Evolutionary conservation across 2,113 vertebrate species (phyloP), one percentile per base, ranked within the genome.

Genomic region (Etia nguti): DNA sequence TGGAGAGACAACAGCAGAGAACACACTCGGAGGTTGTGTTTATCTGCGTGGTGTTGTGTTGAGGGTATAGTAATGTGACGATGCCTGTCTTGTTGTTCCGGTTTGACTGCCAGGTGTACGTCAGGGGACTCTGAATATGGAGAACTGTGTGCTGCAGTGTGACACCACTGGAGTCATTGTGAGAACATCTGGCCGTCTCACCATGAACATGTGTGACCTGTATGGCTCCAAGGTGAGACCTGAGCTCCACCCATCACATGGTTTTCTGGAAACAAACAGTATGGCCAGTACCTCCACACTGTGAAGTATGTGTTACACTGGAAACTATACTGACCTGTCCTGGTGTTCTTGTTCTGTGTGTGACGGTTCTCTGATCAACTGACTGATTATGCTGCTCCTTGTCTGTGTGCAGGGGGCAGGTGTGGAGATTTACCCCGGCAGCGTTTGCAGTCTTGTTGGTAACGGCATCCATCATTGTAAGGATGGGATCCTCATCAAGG

Each of bases 401-500:
- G 43, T 20, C 0, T 75, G 43, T 75, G 24, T 77, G 43, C 52
- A 99, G 98, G 98, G 98, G 52, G 97, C 99, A 12, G 99, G 98
- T 41, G 93, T 99, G 83, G 98, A 99, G 96, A 97, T 99, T 84
- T 99, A 99, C 56, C 98, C 98, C 0, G 98, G 98, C 24, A 99
- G 97, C 70, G 95, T 90, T 0, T 99, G 98, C 91, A 96, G 90
- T 79, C 94, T 99, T 80, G 92, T 96, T 70, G 95, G 96, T 80
- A 99, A 98, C 0, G 97, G 97, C 15, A 97, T 99, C 87, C 99
- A 99, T 94, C 99, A 99, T 89, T 99, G 98, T 94, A 98, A 97
- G 87, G 98, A 99, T 43, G 99, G 99, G 8, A 97, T 99, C 50
- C 97, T 99, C 18, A 98, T 99, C 92, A 99, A 99, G 97, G 98